Evolutionary conservation across 2,797 vertebrate species (phyloP).

Genomic region (Graptemys geographica): DNA sequence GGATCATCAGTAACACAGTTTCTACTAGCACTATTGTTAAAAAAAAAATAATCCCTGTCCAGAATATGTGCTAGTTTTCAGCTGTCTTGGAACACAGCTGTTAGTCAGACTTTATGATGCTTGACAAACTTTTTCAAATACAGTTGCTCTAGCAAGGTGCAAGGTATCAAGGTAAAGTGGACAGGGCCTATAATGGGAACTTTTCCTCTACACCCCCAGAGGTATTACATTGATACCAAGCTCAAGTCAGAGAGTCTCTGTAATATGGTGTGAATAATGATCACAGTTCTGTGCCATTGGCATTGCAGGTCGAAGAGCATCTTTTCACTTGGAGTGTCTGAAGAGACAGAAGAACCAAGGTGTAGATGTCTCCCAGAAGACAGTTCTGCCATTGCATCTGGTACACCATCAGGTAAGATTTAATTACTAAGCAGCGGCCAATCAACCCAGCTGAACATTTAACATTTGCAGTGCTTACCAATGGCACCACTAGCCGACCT

Average conservation of each 20-base stretch:
- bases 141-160: background rate
- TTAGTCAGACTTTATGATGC: background rate
- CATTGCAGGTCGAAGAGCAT: conserved; percentile 91
- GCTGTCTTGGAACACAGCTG: background rate
- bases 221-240: background rate
- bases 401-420: conserved; percentile 94
- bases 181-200: background rate
- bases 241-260: background rate
- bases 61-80: background rate
- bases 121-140: background rate
- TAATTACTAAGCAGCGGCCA: background rate
- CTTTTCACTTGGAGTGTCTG: conserved; percentile 97
- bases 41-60: background rate
- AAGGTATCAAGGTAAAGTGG: background rate
- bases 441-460: background rate
- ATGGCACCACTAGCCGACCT: background rate
- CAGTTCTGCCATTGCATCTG: conserved; percentile 92
- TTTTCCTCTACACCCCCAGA: background rate
- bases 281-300: background rate
- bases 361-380: conserved; percentile 92
- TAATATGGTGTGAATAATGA: background rate
- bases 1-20: background rate
- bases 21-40: background rate
- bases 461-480: background rate
- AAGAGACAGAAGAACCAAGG: conserved; percentile 90